Percentiles rank a stretch among this genome's conserved stretches.
phyloP scores from a whole-genome alignment of 1,140 invertebrate genomes.

The Gryllus bimaculatus region DNA sequence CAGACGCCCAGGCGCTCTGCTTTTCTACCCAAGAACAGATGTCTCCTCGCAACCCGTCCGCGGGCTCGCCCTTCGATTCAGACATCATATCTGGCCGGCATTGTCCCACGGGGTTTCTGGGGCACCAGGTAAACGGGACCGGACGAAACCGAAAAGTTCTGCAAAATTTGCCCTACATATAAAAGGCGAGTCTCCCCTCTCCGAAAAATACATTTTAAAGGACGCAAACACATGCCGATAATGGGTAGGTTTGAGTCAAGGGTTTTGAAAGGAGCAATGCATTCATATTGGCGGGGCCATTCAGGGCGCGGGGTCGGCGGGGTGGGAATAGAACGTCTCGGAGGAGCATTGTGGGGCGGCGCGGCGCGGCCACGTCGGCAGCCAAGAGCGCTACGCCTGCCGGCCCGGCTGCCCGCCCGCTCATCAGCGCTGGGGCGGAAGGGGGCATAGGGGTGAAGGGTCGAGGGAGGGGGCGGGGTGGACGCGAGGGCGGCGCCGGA shows the following conservation, averaged over 20 bases:
- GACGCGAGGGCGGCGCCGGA: too few species aligned
- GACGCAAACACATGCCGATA: not conserved
- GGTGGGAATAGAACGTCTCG: not conserved
- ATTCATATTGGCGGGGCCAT: not conserved
- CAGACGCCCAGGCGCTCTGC: too few species aligned
- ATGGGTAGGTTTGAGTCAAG: slow-evolving; percentile 3
- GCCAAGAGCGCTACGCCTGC: too few species aligned
- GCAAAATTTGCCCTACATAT: not conserved
- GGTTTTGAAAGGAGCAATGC: not conserved
- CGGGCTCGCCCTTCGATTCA: not conserved
- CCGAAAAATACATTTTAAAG: not conserved
- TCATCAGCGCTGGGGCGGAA: too few species aligned
- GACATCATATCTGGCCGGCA: not conserved
- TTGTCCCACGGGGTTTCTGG: not conserved
- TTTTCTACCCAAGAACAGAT: not conserved
- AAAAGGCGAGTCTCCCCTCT: not conserved
- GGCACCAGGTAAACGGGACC: not conserved
- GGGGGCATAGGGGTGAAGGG: too few species aligned
- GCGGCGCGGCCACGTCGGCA: too few species aligned
- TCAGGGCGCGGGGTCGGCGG: not conserved
- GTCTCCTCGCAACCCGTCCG: not conserved
- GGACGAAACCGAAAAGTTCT: not conserved
- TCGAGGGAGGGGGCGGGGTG: too few species aligned
- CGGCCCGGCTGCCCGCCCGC: too few species aligned
- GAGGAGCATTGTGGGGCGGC: too few species aligned